Base-by-base conservation (phyloP, 2,888 invertebrate genomes). In the Temnothorax unifasciatus region DNA sequence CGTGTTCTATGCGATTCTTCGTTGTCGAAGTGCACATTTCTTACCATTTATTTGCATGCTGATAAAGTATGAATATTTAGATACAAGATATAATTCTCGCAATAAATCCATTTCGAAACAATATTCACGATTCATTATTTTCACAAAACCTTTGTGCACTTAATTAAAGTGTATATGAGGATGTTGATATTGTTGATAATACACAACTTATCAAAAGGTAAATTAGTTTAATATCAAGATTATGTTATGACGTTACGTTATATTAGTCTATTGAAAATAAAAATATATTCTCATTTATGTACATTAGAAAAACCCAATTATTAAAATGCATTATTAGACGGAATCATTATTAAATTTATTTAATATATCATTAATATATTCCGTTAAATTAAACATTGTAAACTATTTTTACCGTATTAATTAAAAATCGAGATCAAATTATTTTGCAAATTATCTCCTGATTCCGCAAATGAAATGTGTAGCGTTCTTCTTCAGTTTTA, bases 401-500 rank as follows among this genome's bases (percentile, higher is more conserved):
- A 74, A 3, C 6, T 25, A 38, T 54, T 29, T 74, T 29, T n/a
- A 44, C 1, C 3, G 5, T 13, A 44, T 59, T n/a, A 18, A 41
- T 44, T 21, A n/a, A 63, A 21, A n/a, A 47, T n/a, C 15, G 15
- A 47, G 9, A 63, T 34, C 29, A 74, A 44, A 73, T n/a, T 11
- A 44, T n/a, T 34, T n/a, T 1, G 11, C 15, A 8, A 47, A 44
- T 75, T 21, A 34, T 18, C 8, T 1, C 8, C 21, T 71, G 2
- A 18, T 41, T 63, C 1, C 11, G 50, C 34, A 38, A 50, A 64
- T 21, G 38, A 75, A 63, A 47, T 15, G 38, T 3, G 2, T 9
- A 29, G 0, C 64, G 5, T 11, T 59, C 68, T 82, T 77, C 82
- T 87, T 90, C 87, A 86, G 85, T 89, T 90, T 90, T 59, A 87